These are phyloP conservation scores for Tipula vernalis DNA, from an alignment of 2,888 invertebrate genomes.

Conservation along the genomic window DNA sequence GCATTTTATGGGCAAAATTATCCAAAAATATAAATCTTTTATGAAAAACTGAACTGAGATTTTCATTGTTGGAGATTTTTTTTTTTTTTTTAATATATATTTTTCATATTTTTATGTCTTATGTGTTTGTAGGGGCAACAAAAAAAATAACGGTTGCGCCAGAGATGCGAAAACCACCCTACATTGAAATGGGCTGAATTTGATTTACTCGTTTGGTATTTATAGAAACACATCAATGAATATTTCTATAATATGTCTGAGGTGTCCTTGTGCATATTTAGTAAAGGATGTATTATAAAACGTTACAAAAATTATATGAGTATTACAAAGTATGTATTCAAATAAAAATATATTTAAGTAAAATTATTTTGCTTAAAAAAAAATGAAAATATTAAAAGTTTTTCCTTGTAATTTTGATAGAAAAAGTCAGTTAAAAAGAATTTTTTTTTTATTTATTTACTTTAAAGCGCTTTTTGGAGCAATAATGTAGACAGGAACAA, in stretches of 20 bases:
- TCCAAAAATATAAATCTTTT: slow-evolving; percentile 4
- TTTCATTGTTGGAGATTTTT: neutral
- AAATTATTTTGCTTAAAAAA: neutral
- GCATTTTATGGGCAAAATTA: neutral
- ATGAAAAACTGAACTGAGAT: neutral
- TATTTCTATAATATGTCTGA: neutral
- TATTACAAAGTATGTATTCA: neutral
- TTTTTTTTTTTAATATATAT: neutral
- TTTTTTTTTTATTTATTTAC: neutral
- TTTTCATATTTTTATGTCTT: neutral
- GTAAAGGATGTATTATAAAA: neutral
- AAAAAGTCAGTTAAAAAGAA: neutral
- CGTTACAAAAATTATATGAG: neutral
- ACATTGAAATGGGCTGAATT: neutral
- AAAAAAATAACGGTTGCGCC: neutral
- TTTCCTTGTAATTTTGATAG: neutral
- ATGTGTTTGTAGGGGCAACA: neutral
- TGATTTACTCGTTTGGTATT: neutral
- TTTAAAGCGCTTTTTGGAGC: neutral
- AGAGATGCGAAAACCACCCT: neutral
- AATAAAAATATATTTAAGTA: neutral
- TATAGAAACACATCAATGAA: neutral
- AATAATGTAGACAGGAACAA: neutral
- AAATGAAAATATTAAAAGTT: neutral
- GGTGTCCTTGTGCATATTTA: neutral